phyloP scores from a whole-genome alignment of 2,797 vertebrate species.

The Artibeus lituratus region DNA sequence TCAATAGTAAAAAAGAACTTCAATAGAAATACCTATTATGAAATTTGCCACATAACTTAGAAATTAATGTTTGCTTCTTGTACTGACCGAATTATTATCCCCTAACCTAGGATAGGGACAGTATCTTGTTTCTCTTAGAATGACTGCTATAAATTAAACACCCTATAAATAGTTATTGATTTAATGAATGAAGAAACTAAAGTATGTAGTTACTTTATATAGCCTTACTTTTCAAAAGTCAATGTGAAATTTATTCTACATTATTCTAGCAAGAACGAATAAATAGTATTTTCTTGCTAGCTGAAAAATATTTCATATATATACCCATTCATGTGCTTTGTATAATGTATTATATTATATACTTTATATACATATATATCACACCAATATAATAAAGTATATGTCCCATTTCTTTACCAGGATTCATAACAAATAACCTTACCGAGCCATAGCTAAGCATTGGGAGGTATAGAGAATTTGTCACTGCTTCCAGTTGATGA shows the following conservation, averaged over 20 bases:
- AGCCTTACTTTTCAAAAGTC: slow-evolving; percentile 13
- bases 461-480: neutral
- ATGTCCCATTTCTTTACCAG: neutral
- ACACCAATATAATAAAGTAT: neutral
- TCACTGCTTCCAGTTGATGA: neutral
- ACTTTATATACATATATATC: neutral
- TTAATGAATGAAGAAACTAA: neutral
- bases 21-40: neutral
- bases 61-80: neutral
- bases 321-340: neutral
- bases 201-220: neutral
- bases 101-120: neutral
- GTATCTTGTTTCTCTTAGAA: neutral
- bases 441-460: neutral
- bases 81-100: neutral
- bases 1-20: slow-evolving; percentile 20
- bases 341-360: neutral
- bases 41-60: neutral
- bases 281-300: neutral
- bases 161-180: neutral
- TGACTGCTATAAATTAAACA: neutral
- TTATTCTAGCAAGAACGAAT: neutral
- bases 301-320: neutral
- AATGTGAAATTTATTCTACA: neutral
- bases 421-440: neutral